Evolutionary conservation across 2,888 invertebrate species (phyloP).

Genomic region (Ochropleura leucogaster): DNA sequence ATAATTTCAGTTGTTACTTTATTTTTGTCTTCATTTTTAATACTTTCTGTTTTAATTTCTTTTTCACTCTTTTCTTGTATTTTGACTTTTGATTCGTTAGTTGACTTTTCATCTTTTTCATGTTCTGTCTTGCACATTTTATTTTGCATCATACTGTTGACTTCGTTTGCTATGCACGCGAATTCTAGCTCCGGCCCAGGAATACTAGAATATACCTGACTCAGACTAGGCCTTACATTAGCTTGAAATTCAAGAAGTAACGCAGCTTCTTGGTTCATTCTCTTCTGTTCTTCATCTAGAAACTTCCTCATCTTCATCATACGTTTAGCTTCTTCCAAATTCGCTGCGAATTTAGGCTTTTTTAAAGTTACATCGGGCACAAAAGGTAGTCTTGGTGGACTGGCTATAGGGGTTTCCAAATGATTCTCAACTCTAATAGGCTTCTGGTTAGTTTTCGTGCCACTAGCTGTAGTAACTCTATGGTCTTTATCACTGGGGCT

Average conservation of each 20-base stretch:
- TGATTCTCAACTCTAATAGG: constrained; percentile 83
- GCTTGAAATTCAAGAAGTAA: constrained; percentile 87
- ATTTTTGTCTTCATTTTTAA: constrained; percentile 35
- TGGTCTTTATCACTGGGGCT: constrained; percentile 89
- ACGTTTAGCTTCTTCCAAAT: constrained; percentile 92
- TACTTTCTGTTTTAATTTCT: constrained; percentile 31
- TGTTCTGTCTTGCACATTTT: constrained; percentile 54
- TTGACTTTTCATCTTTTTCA: constrained; percentile 32
- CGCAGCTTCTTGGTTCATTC: constrained; percentile 88
- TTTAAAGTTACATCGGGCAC: constrained; percentile 89
- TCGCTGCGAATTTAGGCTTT: constrained; percentile 93
- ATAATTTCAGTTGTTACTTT: constrained; percentile 45
- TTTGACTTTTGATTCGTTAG: constrained; percentile 46
- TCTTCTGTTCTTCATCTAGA: constrained; percentile 91
- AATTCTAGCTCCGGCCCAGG: constrained; percentile 88
- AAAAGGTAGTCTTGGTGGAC: constrained; percentile 83
- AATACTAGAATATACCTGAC: constrained; percentile 87
- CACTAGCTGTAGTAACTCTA: constrained; percentile 68
- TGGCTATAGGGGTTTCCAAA: constrained; percentile 80
- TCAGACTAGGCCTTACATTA: constrained; percentile 86
- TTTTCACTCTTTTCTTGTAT: constrained; percentile 28
- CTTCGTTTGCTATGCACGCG: constrained; percentile 79
- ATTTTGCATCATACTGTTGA: constrained; percentile 57
- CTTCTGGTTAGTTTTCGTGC: constrained; percentile 74
- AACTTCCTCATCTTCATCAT: constrained; percentile 92